Conservation (phyloP, 2,113 vertebrate species). For the Neolamprologus modestus region DNA sequence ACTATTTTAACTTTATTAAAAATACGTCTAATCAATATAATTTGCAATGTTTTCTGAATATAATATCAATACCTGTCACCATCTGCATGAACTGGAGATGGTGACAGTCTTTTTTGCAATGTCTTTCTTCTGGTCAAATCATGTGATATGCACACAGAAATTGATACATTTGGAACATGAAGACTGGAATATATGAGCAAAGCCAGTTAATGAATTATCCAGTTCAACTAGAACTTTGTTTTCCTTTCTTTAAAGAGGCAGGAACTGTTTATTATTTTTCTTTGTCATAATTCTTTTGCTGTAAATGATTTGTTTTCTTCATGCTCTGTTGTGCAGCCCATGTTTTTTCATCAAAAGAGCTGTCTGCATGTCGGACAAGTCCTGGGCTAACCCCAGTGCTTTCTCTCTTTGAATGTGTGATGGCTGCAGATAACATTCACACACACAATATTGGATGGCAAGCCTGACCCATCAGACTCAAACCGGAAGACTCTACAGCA, state of each 20-base stretch:
- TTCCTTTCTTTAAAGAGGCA: background rate
- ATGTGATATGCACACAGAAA: background rate
- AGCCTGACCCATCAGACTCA: background rate
- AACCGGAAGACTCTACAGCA: background rate
- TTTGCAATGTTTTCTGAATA: accelerated
- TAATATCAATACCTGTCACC: background rate
- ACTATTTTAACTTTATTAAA: background rate
- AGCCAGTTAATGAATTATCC: background rate
- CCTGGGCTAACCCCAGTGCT: background rate
- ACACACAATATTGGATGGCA: accelerated
- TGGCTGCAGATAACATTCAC: background rate
- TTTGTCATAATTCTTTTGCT: background rate
- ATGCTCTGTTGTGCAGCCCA: background rate
- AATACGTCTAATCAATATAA: background rate
- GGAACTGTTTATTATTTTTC: background rate
- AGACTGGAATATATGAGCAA: background rate
- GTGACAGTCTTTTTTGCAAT: background rate
- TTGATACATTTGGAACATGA: background rate
- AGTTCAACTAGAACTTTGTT: background rate
- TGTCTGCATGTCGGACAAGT: background rate
- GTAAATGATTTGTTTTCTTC: background rate
- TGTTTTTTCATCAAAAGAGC: background rate
- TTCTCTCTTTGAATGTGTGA: background rate
- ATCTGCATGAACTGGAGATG: background rate
- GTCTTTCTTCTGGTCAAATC: background rate